Conservation (phyloP, 1,140 invertebrate species). For the Drosophila nebulosa region DNA sequence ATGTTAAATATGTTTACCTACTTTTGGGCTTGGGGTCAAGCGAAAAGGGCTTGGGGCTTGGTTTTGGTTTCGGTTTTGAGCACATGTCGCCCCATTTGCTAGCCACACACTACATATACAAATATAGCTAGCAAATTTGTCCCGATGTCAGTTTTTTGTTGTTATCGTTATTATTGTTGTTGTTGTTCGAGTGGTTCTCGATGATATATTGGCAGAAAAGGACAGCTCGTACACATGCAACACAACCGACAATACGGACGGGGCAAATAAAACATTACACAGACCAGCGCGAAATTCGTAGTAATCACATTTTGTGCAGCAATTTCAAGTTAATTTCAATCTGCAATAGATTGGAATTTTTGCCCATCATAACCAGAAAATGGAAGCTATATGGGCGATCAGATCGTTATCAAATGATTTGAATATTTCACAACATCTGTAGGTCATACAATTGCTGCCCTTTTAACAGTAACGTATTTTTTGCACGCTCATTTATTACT, state of each 20-base stretch:
- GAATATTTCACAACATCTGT: neutral
- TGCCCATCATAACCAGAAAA: neutral
- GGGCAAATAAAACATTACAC: slow-evolving; percentile 54
- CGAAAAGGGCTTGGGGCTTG: neutral
- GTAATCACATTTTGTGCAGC: neutral
- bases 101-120: slow-evolving; percentile 7
- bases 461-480: too few relatives aligned
- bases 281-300: neutral
- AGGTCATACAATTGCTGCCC: too few relatives aligned
- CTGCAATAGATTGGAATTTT: neutral
- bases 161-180: slow-evolving; percentile 15
- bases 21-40: slow-evolving; percentile 23
- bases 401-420: neutral
- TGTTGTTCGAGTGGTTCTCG: slow-evolving; percentile 22
- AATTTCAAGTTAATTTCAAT: neutral
- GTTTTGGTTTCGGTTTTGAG: neutral
- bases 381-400: neutral
- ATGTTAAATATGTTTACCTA: slow-evolving; percentile 59
- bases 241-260: slow-evolving; percentile 12
- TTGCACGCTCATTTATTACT: too few relatives aligned
- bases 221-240: slow-evolving; percentile 4
- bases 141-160: slow-evolving; percentile 57
- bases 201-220: slow-evolving; percentile 56
- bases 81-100: slow-evolving; percentile 28
- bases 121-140: slow-evolving; percentile 61